Base-by-base conservation (phyloP, 2,113 vertebrate species). In the Anseranas semipalmata region DNA sequence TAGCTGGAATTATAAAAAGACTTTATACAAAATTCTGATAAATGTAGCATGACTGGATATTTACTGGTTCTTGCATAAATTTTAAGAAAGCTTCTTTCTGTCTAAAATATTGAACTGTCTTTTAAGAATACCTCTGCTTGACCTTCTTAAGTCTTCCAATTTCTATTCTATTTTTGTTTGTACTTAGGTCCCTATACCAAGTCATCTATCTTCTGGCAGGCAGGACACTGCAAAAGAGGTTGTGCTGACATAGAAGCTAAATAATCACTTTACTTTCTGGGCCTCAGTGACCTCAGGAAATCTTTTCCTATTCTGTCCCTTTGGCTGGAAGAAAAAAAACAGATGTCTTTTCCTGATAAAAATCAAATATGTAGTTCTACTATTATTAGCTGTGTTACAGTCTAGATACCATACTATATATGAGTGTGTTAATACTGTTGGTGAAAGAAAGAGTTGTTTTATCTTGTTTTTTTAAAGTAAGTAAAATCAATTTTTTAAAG, bases 201-300 rank as follows among this genome's bases (percentile, higher is more conserved):
- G 77, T 95, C 90, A 95, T 95, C 86, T 96, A 77, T 97, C 90
- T 97, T 95, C 85, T 94, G 89, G 79, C 85, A 92, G 95, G 60
- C 85, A 87, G 90, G 77, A 93, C 79, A 81, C 43, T 79, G 83
- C 71, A 87, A 73, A 95, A 85, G 74, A 96, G 74, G 63, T 86
- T 92, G 76, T 97, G 92, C 92, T 95, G 96, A 97, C 96, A 97
- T 9, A 93, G 92, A 85, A 91, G 73, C 95, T 96, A 96, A 95
- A 96, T 94, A 94, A 96, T 95, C 87, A 91, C 95, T 90, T 96
- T 87, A 87, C 88, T 95, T 95, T 95, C 86, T 91, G 86, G 87
- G 76, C 92, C 87, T 96, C 80, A 87, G 28, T 96, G 93, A 96
- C 90, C 93, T 97, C 84, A 83, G 92, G 93, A 95, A 90, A 92